A percentile compares a stretch with the other conserved stretches of the same genome.
These are phyloP conservation scores for Passerina amoena DNA, from an alignment of 2,113 vertebrate genomes.

Conservation along the genomic window DNA sequence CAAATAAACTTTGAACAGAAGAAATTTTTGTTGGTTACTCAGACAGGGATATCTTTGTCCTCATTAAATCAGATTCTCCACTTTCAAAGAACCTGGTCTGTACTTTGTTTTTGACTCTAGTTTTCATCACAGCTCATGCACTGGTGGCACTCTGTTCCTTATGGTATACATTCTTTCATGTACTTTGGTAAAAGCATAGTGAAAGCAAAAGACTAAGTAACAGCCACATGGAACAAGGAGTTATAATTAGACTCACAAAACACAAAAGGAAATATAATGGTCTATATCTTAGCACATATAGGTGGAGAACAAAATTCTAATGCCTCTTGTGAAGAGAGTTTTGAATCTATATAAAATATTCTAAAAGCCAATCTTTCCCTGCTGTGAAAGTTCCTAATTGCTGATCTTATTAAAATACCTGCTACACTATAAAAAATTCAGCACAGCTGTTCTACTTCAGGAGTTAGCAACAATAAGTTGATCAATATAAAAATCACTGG, in stretches of 20 bases:
- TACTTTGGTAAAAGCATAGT: background rate
- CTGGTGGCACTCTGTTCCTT: background rate
- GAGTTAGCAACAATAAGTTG: background rate
- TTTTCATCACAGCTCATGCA: background rate
- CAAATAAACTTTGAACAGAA: background rate
- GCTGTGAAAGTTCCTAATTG: background rate
- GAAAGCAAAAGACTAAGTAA: background rate
- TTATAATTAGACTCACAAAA: background rate
- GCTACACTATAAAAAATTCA: background rate
- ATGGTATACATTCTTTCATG: background rate
- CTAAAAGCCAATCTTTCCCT: background rate
- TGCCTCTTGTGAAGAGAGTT: background rate
- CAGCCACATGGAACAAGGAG: background rate
- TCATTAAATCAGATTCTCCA: background rate
- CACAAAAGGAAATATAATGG: background rate
- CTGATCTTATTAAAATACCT: background rate
- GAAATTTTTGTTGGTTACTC: background rate
- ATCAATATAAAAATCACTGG: background rate
- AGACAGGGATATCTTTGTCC: background rate
- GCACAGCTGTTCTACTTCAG: background rate
- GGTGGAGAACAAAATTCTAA: background rate
- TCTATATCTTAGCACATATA: background rate
- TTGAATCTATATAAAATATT: background rate
- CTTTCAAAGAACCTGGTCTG: background rate
- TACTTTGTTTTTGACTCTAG: background rate